Conservation (phyloP, 2,797 vertebrate genomes). For the Dryobates pubescens region DNA sequence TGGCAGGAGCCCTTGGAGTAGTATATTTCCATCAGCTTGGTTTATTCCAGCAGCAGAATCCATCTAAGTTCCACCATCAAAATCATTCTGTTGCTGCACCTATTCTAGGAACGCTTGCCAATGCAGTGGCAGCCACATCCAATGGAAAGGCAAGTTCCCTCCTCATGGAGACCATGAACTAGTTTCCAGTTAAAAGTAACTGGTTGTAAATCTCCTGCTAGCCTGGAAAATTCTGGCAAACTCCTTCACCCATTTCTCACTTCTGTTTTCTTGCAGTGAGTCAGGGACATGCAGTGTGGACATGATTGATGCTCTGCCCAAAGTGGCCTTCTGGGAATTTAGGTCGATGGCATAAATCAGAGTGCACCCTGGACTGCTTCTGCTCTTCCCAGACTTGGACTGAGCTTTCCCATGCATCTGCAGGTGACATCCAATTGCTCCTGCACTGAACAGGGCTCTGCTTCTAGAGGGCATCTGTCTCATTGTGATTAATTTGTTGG, state of each 20-base stretch:
- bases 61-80: neutral
- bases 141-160: neutral
- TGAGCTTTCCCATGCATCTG: neutral
- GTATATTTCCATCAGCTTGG: neutral
- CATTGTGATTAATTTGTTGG: neutral
- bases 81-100: neutral
- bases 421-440: neutral
- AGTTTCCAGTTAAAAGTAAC: neutral
- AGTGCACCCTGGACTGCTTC: neutral
- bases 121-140: neutral
- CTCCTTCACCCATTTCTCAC: neutral
- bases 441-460: neutral
- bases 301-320: neutral
- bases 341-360: neutral
- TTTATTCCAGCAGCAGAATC: neutral
- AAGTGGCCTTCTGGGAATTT: neutral
- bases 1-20: neutral
- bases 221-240: neutral
- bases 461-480: neutral
- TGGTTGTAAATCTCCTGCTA: neutral
- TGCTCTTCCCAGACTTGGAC: neutral
- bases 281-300: neutral
- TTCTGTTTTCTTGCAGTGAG: neutral
- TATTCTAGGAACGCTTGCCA: neutral
- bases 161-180: neutral